phyloP scores from a whole-genome alignment of 2,113 vertebrate genomes.

The Carassius carassius region DNA sequence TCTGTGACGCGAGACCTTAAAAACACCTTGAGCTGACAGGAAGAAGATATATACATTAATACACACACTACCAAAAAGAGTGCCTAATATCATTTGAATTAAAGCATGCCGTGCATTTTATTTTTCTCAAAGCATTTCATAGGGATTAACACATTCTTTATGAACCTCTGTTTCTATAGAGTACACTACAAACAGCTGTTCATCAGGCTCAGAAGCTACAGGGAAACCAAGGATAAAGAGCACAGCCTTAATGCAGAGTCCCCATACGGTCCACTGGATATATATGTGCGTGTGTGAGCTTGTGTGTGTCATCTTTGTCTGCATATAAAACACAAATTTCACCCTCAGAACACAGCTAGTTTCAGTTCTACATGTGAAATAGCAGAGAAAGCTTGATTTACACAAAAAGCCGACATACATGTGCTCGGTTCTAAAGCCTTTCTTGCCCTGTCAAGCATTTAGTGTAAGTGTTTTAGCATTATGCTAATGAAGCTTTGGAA shows the following conservation, averaged over 20 bases:
- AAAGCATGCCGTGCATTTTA: neutral
- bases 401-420: neutral
- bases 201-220: neutral
- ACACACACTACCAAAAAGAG: neutral
- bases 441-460: slow-evolving; percentile 37
- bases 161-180: neutral
- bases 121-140: too few species aligned
- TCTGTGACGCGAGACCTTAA: neutral
- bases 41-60: neutral
- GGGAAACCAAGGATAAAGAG: slow-evolving; percentile 43
- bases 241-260: slow-evolving; percentile 37
- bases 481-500: slow-evolving; percentile 55
- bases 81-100: neutral
- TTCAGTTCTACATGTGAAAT: slow-evolving; percentile 53
- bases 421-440: slow-evolving; percentile 33
- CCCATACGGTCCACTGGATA: slow-evolving; percentile 10
- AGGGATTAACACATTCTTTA: too few species aligned
- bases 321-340: slow-evolving; percentile 47
- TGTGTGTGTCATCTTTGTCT: slow-evolving; percentile 43
- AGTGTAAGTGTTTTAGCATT: slow-evolving; percentile 53
- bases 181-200: slow-evolving; percentile 30
- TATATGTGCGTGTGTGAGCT: neutral
- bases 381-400: slow-evolving; percentile 39
- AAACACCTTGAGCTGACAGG: slow-evolving; percentile 18
- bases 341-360: slow-evolving; percentile 53